These are phyloP conservation scores for Caenorhabditis sp. DNA, from an alignment of 2,888 invertebrate genomes.

Conservation along the genomic window DNA sequence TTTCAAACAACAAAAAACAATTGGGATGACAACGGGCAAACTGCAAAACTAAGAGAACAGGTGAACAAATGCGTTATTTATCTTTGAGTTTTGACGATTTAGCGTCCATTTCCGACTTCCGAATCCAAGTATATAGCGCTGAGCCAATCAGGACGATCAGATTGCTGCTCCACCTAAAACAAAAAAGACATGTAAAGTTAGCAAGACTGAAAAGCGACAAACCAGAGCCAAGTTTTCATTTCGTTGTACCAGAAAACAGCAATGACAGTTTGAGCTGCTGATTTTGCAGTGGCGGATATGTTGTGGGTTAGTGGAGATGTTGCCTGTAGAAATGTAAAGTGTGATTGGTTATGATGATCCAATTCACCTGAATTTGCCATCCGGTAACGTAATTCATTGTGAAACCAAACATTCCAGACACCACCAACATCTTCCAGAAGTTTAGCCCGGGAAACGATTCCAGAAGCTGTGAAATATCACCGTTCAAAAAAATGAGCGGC, in stretches of 20 bases:
- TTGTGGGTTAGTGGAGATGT: slow-evolving; percentile 96
- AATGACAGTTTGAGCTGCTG: slow-evolving; percentile 96
- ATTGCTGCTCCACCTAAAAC: slow-evolving; percentile 91
- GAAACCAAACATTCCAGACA: slow-evolving; percentile 96
- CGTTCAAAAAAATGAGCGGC: slow-evolving; percentile 89
- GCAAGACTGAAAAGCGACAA: slow-evolving; percentile 85
- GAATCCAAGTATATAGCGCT: slow-evolving; percentile 57
- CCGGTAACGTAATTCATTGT: slow-evolving; percentile 97
- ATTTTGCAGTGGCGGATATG: slow-evolving; percentile 97
- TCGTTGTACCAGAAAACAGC: slow-evolving; percentile 91
- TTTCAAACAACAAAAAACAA: slow-evolving; percentile 4
- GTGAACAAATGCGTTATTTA: slow-evolving; percentile 12
- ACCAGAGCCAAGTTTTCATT: slow-evolving; percentile 88
- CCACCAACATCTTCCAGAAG: slow-evolving; percentile 87
- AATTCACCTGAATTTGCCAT: slow-evolving; percentile 88
- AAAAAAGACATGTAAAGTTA: not conserved
- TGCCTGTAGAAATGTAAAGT: slow-evolving; percentile 86
- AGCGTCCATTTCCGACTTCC: slow-evolving; percentile 23
- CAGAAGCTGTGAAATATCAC: slow-evolving; percentile 65
- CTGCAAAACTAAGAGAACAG: not conserved
- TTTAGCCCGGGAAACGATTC: slow-evolving; percentile 1
- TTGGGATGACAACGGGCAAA: not conserved
- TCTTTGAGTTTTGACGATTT: slow-evolving; percentile 14
- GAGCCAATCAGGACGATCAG: slow-evolving; percentile 86
- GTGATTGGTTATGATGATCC: too few species aligned